Evolutionary conservation across 2,888 invertebrate species (phyloP), one percentile per base, ranked within the genome.

Genomic region (Leptinotarsa tumamoca): DNA sequence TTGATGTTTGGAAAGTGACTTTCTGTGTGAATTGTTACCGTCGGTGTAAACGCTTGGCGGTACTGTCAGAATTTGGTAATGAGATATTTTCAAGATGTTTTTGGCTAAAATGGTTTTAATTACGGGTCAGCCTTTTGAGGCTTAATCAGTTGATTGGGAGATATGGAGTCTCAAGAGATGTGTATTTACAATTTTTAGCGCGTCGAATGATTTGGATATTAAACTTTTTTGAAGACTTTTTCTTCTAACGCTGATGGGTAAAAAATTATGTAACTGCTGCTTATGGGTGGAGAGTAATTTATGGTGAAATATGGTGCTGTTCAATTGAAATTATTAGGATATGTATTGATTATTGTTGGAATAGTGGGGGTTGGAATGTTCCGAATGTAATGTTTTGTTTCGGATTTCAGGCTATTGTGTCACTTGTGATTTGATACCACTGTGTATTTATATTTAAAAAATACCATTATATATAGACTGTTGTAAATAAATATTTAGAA

Each of bases 401-500:
- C 33, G 18, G 43, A 43, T 69, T 54, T 69, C 56, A 33, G 63
- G 17, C 15, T 63, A 33, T 33, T 63, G 63, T 7, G n/a, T 63
- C n/a, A 33, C 15, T 63, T 63, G 63, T 69, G 69, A 69, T 69
- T 23, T 56, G 43, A 56, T 69, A 69, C 69, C 68, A 13, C 27
- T 33, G 51, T 52, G 54, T 69, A 54, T 69, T 69, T 33, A 49
- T 43, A 18, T 49, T 58, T 15, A 14, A 70, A 58, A 58, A 23
- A 58, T 23, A 21, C 21, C 23, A 58, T 70, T 33, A 56, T 58
- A 43, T 58, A 70, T 70, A 58, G 54, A 70, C 70, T 43, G 33
- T 69, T 70, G 70, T 70, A 70, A 49, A 70, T 69, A 69, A 21
- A 17, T 70, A 68, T 17, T 52, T 68, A 58, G 58, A 23, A 17